Conservation (phyloP, 2,888 invertebrate species). For the Drosophila quinaria region DNA sequence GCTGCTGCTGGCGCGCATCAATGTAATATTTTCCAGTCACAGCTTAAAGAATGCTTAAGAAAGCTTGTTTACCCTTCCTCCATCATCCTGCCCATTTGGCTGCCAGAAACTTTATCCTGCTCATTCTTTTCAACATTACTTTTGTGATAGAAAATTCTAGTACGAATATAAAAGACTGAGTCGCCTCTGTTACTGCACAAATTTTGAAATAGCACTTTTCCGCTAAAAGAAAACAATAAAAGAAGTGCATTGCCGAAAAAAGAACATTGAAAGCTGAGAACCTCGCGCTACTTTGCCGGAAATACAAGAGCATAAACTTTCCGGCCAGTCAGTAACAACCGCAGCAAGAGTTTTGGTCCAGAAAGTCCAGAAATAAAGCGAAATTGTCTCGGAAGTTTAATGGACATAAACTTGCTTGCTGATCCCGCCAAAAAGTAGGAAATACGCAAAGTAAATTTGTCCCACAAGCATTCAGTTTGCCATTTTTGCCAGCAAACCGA, state of each 20-base stretch:
- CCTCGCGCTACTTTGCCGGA: slow-evolving; percentile 66
- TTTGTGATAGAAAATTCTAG: slow-evolving; percentile 23
- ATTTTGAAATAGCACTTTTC: slow-evolving; percentile 78
- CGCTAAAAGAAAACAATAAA: slow-evolving; percentile 52
- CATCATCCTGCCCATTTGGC: slow-evolving; percentile 6
- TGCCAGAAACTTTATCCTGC: slow-evolving; percentile 61
- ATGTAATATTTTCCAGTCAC: slow-evolving; percentile 41
- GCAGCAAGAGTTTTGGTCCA: slow-evolving; percentile 35
- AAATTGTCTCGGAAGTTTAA: slow-evolving; percentile 79
- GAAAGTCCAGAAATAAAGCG: slow-evolving; percentile 56
- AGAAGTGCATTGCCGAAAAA: slow-evolving; percentile 20
- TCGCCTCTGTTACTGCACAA: slow-evolving; percentile 57
- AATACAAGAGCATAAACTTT: slow-evolving; percentile 82
- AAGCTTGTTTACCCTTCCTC: slow-evolving; percentile 5
- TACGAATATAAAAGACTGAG: slow-evolving; percentile 44
- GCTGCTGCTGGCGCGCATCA: slow-evolving; percentile 51
- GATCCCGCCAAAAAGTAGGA: slow-evolving; percentile 52
- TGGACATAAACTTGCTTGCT: slow-evolving; percentile 76
- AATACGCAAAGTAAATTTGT: slow-evolving; percentile 75
- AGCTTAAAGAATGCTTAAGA: slow-evolving; percentile 50
- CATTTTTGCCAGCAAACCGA: slow-evolving; percentile 4
- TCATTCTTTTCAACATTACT: slow-evolving; percentile 56
- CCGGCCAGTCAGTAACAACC: slow-evolving; percentile 66
- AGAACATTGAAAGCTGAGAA: slow-evolving; percentile 13
- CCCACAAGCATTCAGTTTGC: slow-evolving; percentile 23